phyloP scores from a whole-genome alignment of 1,140 invertebrate genomes.

The Neodiprion virginianus region DNA sequence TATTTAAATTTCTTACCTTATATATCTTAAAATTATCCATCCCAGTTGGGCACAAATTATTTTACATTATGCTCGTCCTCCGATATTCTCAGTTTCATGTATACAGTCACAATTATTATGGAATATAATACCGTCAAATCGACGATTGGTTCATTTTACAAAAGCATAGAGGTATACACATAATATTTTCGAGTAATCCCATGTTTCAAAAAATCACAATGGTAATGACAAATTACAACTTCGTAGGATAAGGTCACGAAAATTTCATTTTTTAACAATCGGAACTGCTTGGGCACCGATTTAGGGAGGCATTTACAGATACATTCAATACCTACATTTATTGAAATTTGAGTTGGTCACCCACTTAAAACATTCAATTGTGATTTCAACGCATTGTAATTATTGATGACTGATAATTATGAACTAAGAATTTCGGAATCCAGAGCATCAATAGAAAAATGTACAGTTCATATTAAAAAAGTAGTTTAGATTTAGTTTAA shows the following conservation, averaged over 20 bases:
- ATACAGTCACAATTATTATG: neutral
- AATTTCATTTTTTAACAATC: too few relatives aligned
- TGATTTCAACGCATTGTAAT: too few relatives aligned
- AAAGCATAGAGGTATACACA: neutral
- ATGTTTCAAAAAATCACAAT: too few relatives aligned
- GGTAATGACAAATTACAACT: too few relatives aligned
- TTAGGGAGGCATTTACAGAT: too few relatives aligned
- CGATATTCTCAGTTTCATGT: neutral
- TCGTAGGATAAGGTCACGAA: too few relatives aligned
- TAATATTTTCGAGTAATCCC: neutral
- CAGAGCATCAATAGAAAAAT: constrained; percentile 45
- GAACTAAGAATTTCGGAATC: constrained; percentile 34
- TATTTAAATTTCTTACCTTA: neutral
- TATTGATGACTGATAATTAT: too few relatives aligned
- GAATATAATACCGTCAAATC: neutral
- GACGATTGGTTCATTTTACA: neutral
- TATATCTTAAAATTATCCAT: constrained; percentile 3
- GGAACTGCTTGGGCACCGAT: too few relatives aligned
- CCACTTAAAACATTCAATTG: too few relatives aligned
- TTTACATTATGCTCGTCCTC: constrained; percentile 12
- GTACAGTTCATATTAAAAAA: constrained; percentile 44
- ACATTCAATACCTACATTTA: too few relatives aligned
- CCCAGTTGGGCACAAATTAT: constrained; percentile 8
- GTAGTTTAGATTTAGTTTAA: constrained; percentile 19
- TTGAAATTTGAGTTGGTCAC: too few relatives aligned